phyloP scores from a whole-genome alignment of 30 jellyfish, hydroid and myxozoan species.

The Rhopilema esculentum region DNA sequence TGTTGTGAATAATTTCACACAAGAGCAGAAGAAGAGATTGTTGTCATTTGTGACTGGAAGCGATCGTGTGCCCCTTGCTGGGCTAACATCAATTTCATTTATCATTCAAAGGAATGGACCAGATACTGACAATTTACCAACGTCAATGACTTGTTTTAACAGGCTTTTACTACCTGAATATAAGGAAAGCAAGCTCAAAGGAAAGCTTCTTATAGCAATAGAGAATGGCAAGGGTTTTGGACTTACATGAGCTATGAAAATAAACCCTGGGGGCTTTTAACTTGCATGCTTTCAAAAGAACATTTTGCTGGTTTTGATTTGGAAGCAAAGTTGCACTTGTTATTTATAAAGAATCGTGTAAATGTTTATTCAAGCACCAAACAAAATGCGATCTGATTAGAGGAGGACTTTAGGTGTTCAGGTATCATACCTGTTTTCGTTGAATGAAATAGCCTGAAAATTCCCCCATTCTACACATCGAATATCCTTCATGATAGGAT shows the following conservation, averaged over 20 bases:
- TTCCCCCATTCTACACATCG: too few relatives aligned
- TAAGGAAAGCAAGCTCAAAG: slow-evolving; percentile 54
- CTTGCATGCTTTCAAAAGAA: too few relatives aligned
- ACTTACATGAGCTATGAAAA: slow-evolving; percentile 55
- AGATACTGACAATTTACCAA: slow-evolving; percentile 90
- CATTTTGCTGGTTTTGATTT: too few relatives aligned
- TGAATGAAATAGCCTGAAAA: too few relatives aligned
- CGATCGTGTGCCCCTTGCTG: slow-evolving; percentile 93
- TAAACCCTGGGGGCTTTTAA: too few relatives aligned
- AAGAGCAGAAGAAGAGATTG: slow-evolving; percentile 78
- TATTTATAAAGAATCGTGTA: too few relatives aligned
- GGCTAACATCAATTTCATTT: slow-evolving; percentile 82
- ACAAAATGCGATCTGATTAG: too few relatives aligned
- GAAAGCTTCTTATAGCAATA: slow-evolving; percentile 81
- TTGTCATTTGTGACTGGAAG: slow-evolving; percentile 97
- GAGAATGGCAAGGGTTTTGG: slow-evolving; percentile 97
- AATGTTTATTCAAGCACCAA: too few relatives aligned
- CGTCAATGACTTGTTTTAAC: slow-evolving; percentile 96
- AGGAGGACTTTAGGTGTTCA: too few relatives aligned
- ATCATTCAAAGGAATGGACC: slow-evolving; percentile 91
- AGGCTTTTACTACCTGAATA: slow-evolving; percentile 89
- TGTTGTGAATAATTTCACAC: slow-evolving; percentile 68
- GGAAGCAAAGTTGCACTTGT: too few relatives aligned
- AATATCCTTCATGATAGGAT: too few relatives aligned
- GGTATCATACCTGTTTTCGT: too few relatives aligned